Evolutionary conservation across 2,113 vertebrate species (phyloP).

Genomic region (Reinhardtius hippoglossoides): DNA sequence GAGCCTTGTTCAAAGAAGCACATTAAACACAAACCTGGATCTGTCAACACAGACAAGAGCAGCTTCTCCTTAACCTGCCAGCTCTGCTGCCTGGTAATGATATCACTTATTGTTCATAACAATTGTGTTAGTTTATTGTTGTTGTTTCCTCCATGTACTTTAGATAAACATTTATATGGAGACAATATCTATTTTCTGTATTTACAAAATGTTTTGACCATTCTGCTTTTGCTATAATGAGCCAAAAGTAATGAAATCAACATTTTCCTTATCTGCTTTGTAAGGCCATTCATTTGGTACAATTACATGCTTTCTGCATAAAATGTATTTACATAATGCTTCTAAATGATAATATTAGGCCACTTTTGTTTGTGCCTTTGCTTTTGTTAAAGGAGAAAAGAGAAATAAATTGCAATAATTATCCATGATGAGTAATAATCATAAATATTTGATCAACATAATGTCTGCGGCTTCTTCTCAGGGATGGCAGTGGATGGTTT

Average conservation of each 20-base stretch:
- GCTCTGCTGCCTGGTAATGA: not conserved
- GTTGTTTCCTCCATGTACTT: constrained; percentile 7
- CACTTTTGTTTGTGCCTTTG: constrained; percentile 52
- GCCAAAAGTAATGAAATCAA: constrained; percentile 52
- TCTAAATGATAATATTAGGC: constrained; percentile 62
- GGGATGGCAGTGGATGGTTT: constrained; percentile 50
- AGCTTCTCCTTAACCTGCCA: not conserved
- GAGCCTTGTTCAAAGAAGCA: not conserved
- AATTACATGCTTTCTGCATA: constrained; percentile 74
- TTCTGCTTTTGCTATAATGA: constrained; percentile 44
- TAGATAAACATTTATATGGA: constrained; percentile 11
- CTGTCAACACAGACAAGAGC: too few relatives aligned
- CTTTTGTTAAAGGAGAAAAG: constrained; percentile 59
- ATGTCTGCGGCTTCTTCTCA: constrained; percentile 30
- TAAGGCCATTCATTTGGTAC: constrained; percentile 53
- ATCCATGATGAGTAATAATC: constrained; percentile 67
- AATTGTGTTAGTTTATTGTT: not conserved
- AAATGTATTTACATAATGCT: constrained; percentile 73
- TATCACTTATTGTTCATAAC: not conserved
- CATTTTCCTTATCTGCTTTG: constrained; percentile 30
- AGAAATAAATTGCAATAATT: constrained; percentile 69
- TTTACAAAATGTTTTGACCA: constrained; percentile 39
- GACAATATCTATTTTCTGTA: constrained; percentile 25
- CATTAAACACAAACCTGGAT: not conserved
- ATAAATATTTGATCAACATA: constrained; percentile 75